These are phyloP conservation scores for Ictalurus furcatus DNA, from an alignment of 2,113 vertebrate genomes.

Conservation along the genomic window DNA sequence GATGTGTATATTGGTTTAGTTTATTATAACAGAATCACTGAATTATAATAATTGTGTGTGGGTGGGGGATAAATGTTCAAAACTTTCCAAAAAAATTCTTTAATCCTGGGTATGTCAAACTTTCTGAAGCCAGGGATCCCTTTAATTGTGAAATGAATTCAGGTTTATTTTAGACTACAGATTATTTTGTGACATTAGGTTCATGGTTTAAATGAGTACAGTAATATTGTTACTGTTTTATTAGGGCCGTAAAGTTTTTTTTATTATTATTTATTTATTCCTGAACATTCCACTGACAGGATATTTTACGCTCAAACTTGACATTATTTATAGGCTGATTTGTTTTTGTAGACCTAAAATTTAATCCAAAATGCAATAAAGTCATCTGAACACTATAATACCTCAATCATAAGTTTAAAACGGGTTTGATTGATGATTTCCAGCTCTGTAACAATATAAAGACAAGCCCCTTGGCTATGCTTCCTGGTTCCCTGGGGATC, in stretches of 20 bases:
- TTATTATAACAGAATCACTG: neutral
- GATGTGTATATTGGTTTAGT: neutral
- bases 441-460: neutral
- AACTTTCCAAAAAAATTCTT: neutral
- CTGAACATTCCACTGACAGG: neutral
- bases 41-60: neutral
- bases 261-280: too few species aligned
- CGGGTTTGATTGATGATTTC: neutral
- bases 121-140: neutral
- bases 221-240: neutral
- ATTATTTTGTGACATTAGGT: too few species aligned
- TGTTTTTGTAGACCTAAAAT: neutral
- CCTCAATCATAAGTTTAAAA: neutral
- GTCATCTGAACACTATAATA: neutral
- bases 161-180: neutral
- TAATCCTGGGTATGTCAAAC: neutral
- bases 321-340: neutral
- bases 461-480: neutral
- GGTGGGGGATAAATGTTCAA: neutral
- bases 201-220: neutral
- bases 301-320: neutral
- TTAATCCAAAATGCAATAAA: neutral
- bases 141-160: neutral
- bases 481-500: neutral
- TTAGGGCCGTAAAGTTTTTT: neutral